A percentile compares a stretch with the other conserved stretches of the same genome.
These are phyloP conservation scores for Himalopsyche japonica DNA, from an alignment of 2,888 invertebrate genomes.

Conservation along the genomic window DNA sequence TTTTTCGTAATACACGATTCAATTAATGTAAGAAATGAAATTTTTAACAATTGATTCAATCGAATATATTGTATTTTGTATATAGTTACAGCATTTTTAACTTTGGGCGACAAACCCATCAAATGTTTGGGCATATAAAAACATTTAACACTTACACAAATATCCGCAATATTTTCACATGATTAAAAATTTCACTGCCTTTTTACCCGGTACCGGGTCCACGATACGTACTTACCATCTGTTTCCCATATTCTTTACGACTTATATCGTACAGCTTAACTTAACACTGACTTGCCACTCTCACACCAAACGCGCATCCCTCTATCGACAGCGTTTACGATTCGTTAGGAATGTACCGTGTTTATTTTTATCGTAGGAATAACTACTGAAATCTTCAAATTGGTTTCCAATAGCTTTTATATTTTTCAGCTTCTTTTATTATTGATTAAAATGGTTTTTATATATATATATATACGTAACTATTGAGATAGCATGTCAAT, in stretches of 20 bases:
- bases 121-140: too few relatives aligned
- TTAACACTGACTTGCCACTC: neutral
- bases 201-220: slow-evolving; percentile 1
- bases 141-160: neutral
- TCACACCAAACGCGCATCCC: neutral
- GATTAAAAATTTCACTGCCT: neutral
- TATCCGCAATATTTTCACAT: slow-evolving; percentile 14
- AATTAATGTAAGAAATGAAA: too few relatives aligned
- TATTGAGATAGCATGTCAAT: too few relatives aligned
- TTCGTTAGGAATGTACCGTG: slow-evolving; percentile 11
- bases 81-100: too few relatives aligned
- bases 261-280: neutral
- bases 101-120: too few relatives aligned
- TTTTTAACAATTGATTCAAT: too few relatives aligned
- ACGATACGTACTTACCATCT: slow-evolving; percentile 2
- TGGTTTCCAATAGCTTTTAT: neutral
- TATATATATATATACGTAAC: too few relatives aligned
- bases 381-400: neutral
- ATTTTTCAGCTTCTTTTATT: neutral
- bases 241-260: slow-evolving; percentile 10
- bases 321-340: neutral
- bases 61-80: too few relatives aligned
- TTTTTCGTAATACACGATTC: too few relatives aligned
- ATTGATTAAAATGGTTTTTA: too few relatives aligned
- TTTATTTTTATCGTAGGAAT: slow-evolving; percentile 18